Percentiles rank a stretch among this genome's conserved stretches.
Evolutionary conservation across 2,888 invertebrate species (phyloP).

Genomic region (Platerodrilus igneus): DNA sequence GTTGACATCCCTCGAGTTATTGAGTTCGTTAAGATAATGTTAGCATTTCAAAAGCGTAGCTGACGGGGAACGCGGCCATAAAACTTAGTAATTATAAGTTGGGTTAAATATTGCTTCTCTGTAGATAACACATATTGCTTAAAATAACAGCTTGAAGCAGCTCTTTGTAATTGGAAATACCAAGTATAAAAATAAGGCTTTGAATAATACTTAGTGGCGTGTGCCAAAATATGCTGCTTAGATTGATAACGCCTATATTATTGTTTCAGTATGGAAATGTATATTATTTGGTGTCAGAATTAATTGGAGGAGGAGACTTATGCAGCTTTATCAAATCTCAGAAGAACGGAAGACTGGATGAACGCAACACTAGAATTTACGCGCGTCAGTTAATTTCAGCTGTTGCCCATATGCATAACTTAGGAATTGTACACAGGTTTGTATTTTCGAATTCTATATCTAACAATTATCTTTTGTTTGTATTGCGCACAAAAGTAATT

Average conservation of each 20-base stretch:
- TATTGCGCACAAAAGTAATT: too few species aligned
- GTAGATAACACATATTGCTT: background rate
- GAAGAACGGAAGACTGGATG: slow-evolving; percentile 53
- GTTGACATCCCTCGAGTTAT: too few species aligned
- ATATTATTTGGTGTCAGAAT: slow-evolving; percentile 70
- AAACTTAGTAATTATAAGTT: too few species aligned
- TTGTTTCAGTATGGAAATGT: slow-evolving; percentile 58
- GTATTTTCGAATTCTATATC: too few species aligned
- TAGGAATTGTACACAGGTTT: slow-evolving; percentile 66
- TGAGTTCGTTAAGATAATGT: too few species aligned
- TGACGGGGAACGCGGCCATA: too few species aligned
- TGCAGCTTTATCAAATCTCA: slow-evolving; percentile 61
- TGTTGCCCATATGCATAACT: slow-evolving; percentile 62
- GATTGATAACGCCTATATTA: slow-evolving; percentile 3
- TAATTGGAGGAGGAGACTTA: slow-evolving; percentile 68
- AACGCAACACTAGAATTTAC: slow-evolving; percentile 53
- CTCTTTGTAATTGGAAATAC: background rate
- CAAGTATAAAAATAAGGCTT: too few species aligned
- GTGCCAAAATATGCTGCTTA: background rate
- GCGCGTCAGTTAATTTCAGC: slow-evolving; percentile 65
- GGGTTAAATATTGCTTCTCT: too few species aligned
- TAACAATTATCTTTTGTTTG: too few species aligned
- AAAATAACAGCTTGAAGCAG: background rate
- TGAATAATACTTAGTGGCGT: too few species aligned
- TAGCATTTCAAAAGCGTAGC: too few species aligned